A percentile compares a stretch with the other conserved stretches of the same genome.
Evolutionary conservation across 2,797 vertebrate species (phyloP).

Genomic region (Orientallactaga sibirica): DNA sequence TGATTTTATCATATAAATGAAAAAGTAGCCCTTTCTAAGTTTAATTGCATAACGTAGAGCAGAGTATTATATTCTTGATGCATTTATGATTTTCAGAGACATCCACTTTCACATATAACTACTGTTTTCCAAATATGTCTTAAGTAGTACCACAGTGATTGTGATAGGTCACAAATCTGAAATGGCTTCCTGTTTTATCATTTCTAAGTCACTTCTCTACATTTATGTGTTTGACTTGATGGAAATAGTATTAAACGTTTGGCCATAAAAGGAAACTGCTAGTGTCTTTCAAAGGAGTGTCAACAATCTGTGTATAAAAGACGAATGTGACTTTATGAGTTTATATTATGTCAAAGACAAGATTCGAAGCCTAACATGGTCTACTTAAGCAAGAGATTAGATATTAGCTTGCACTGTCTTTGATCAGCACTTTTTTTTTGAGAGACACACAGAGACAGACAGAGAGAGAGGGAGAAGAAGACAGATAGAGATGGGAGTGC

Average conservation of each 20-base stretch:
- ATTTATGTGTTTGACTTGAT: slow-evolving; percentile 38
- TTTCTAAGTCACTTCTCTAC: slow-evolving; percentile 36
- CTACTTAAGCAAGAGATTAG: slow-evolving; percentile 49
- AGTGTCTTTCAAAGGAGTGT: slow-evolving; percentile 45
- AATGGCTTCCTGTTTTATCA: slow-evolving; percentile 29
- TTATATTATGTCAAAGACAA: slow-evolving; percentile 34
- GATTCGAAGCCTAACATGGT: slow-evolving; percentile 60
- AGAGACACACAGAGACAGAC: no score
- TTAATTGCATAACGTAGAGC: slow-evolving; percentile 71
- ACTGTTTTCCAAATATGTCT: slow-evolving; percentile 56
- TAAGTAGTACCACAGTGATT: background rate
- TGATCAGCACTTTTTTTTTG: background rate
- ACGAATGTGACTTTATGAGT: slow-evolving; percentile 69
- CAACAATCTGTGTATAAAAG: slow-evolving; percentile 76
- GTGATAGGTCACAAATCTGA: slow-evolving; percentile 59
- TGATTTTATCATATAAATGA: slow-evolving; percentile 68
- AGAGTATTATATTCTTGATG: slow-evolving; percentile 70
- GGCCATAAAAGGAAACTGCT: slow-evolving; percentile 61
- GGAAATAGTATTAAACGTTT: slow-evolving; percentile 58
- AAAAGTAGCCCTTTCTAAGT: slow-evolving; percentile 59
- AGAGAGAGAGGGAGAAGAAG: no score
- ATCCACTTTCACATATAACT: slow-evolving; percentile 49
- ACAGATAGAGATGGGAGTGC: no score
- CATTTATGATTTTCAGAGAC: slow-evolving; percentile 70
- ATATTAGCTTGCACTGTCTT: slow-evolving; percentile 59